phyloP scores from a whole-genome alignment of 1,140 invertebrate species.

The Macrosteles quadrilineatus region DNA sequence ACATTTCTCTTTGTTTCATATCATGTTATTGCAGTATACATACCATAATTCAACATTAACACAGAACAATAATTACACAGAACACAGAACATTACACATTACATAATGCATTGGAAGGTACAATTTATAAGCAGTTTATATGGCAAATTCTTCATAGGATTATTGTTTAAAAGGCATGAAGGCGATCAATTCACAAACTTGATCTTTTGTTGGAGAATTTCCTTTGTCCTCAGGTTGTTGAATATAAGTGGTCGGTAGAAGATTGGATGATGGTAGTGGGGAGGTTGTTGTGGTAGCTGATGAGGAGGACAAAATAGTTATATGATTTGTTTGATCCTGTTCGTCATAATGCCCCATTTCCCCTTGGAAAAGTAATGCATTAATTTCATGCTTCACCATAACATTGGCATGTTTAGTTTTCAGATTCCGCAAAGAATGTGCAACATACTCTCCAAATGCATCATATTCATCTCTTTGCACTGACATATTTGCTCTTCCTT shows the following conservation, averaged over 20 bases:
- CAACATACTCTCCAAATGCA: slow-evolving; percentile 1
- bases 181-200: no score
- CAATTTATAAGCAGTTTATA: no score
- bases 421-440: background rate
- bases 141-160: no score
- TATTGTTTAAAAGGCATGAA: no score
- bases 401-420: background rate
- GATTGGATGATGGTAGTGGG: background rate
- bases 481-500: background rate
- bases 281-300: background rate
- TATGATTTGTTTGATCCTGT: no score
- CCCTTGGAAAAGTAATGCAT: background rate
- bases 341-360: no score
- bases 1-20: background rate
- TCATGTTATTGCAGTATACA: background rate
- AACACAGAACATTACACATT: no score
- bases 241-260: background rate
- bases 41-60: no score
- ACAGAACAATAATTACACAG: no score
- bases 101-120: no score
- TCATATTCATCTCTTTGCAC: slow-evolving; percentile 4
- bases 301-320: background rate
- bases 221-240: background rate
- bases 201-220: background rate
- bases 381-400: background rate